Base-by-base conservation (phyloP, 1,140 invertebrate genomes). In the Drosophila simulans region DNA sequence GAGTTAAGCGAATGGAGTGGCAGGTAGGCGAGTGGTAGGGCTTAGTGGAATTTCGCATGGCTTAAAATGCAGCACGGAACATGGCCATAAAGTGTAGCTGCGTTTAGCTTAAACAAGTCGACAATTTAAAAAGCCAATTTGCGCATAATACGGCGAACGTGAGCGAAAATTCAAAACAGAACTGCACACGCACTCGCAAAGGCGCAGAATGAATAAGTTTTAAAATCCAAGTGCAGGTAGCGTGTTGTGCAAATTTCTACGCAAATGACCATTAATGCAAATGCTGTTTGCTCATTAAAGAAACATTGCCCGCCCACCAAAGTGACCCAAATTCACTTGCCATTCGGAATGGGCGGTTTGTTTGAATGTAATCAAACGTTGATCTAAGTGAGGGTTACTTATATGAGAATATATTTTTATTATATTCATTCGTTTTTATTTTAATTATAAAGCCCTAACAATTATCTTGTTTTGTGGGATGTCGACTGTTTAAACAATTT, bases 71-170 rank as follows among this genome's bases (percentile, higher is more conserved):
- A 88, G 56, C 84, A 89, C 84, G 72, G 69, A 73, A 77, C 80
- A 77, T 80, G 84, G 76, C 76, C 76, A 89, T 88, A 88, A 88
- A 88, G 80, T 89, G 84, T 89, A 83, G 76, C 58, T 89, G 84
- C 84, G 76, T 77, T 88, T 88, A 77, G 80, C 68, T 89, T 89
- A 84, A 83, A 75, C 84, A 89, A 88, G 80, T 84, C 84, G 77
- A 84, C 84, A 90, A 89, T 90, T 89, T 90, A 85, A 89, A 90
- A 89, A 90, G 80, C 80, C 85, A 84, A 90, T 89, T 89, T 89
- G 80, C 85, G 85, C 81, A 89, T 89, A 89, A 89, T 89, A 78
- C 77, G 76, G 34, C 34, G 77, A 90, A 89, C 84, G 84, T 89
- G 84, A 89, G 85, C 77, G 54, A 80, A 89, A 90, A 90, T 52